phyloP scores from a whole-genome alignment of 1,140 invertebrate species.

The Drosophila ironensis region DNA sequence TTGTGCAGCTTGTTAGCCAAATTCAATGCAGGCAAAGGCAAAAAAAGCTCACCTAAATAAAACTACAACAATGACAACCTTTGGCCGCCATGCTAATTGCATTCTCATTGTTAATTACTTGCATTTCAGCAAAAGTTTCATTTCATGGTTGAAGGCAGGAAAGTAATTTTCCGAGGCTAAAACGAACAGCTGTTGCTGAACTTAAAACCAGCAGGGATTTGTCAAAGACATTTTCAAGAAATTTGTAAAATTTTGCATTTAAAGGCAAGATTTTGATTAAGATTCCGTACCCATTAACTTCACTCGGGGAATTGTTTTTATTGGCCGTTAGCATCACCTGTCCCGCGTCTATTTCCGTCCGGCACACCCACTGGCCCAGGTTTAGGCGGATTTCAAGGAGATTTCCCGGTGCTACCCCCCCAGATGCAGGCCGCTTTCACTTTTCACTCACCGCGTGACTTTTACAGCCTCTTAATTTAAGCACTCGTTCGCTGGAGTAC shows the following conservation, averaged over 20 bases:
- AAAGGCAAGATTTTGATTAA: slow-evolving; percentile 10
- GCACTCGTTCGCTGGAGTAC: slow-evolving; percentile 41
- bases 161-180: background rate
- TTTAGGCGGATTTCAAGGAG: no score
- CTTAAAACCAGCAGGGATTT: no score
- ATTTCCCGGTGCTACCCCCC: slow-evolving; percentile 64
- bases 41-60: slow-evolving; percentile 18
- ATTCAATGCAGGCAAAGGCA: slow-evolving; percentile 19
- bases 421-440: slow-evolving; percentile 48
- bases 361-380: background rate
- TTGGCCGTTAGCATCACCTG: slow-evolving; percentile 75
- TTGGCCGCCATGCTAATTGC: slow-evolving; percentile 65
- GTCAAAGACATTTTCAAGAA: no score
- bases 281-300: slow-evolving; percentile 1
- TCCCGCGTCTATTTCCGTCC: slow-evolving; percentile 12
- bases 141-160: background rate
- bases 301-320: slow-evolving; percentile 57
- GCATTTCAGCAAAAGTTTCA: slow-evolving; percentile 52
- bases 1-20: slow-evolving; percentile 68
- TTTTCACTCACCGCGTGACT: slow-evolving; percentile 76
- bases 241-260: no score
- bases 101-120: slow-evolving; percentile 79
- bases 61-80: slow-evolving; percentile 48
- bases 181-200: no score
- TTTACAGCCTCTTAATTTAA: slow-evolving; percentile 81